Evolutionary conservation across 2,113 vertebrate species (phyloP).

Genomic region (Chamaea fasciata): DNA sequence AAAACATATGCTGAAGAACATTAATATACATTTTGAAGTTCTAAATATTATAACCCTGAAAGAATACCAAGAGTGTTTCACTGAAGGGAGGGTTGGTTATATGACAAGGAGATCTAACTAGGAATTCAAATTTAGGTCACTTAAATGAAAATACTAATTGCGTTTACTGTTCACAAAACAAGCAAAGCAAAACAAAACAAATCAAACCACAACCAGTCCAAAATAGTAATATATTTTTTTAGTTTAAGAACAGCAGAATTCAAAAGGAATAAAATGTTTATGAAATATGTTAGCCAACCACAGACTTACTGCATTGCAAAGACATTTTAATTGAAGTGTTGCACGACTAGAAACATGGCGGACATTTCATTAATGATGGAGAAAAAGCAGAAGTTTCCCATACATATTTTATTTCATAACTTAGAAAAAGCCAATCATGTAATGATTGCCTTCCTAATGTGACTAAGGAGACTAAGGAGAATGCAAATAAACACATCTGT

Average conservation of each 20-base stretch:
- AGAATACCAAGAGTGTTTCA: background rate
- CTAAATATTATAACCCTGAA: background rate
- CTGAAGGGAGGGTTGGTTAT: background rate
- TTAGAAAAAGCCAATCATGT: background rate
- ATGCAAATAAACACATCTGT: background rate
- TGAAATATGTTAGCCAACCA: background rate
- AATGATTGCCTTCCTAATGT: background rate
- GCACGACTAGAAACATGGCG: background rate
- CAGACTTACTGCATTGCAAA: background rate
- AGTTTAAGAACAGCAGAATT: background rate
- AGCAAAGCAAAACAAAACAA: no score
- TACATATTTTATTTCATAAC: background rate
- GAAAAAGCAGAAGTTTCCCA: background rate
- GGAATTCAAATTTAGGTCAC: background rate
- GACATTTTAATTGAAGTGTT: background rate
- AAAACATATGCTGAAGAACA: background rate
- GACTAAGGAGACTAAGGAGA: background rate
- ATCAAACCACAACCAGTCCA: background rate
- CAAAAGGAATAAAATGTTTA: background rate
- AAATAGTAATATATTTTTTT: background rate
- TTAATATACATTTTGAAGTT: background rate
- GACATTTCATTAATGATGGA: background rate
- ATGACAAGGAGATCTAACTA: background rate
- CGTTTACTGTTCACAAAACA: accelerated
- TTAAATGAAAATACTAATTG: background rate